Conservation (phyloP, 2,888 invertebrate species). For the Amaurobius ferox region DNA sequence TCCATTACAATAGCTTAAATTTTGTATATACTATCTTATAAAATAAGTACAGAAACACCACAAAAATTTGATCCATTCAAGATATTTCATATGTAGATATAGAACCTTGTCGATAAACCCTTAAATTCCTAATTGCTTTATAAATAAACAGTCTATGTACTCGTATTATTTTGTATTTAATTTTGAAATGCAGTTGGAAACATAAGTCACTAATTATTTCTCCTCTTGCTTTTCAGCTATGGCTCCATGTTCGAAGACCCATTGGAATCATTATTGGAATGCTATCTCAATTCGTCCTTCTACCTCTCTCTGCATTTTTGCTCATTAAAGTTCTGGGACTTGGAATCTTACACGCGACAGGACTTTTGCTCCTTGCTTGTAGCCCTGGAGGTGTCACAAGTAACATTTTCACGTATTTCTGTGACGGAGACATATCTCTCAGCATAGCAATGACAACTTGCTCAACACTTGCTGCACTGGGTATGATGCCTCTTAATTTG, state of each 20-base stretch:
- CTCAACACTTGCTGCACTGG: constrained; percentile 75
- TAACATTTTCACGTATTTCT: constrained; percentile 77
- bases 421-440: constrained; percentile 76
- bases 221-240: constrained; percentile 72
- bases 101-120: too few relatives aligned
- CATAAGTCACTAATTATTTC: too few relatives aligned
- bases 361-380: constrained; percentile 76
- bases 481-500: constrained; percentile 76
- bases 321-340: constrained; percentile 75
- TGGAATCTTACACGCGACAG: constrained; percentile 75
- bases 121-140: too few relatives aligned
- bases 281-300: constrained; percentile 76
- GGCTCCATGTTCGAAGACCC: constrained; percentile 75
- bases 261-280: constrained; percentile 76
- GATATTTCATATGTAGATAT: too few relatives aligned
- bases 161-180: too few relatives aligned
- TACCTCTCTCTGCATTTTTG: constrained; percentile 76
- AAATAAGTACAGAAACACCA: too few relatives aligned
- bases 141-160: too few relatives aligned
- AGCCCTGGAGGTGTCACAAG: constrained; percentile 77
- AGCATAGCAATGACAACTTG: constrained; percentile 76
- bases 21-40: too few relatives aligned
- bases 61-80: too few relatives aligned
- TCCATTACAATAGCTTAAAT: too few relatives aligned
- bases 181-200: too few relatives aligned